phyloP scores from a whole-genome alignment of 2,888 invertebrate species.

The Pachliopta kotzebuea region DNA sequence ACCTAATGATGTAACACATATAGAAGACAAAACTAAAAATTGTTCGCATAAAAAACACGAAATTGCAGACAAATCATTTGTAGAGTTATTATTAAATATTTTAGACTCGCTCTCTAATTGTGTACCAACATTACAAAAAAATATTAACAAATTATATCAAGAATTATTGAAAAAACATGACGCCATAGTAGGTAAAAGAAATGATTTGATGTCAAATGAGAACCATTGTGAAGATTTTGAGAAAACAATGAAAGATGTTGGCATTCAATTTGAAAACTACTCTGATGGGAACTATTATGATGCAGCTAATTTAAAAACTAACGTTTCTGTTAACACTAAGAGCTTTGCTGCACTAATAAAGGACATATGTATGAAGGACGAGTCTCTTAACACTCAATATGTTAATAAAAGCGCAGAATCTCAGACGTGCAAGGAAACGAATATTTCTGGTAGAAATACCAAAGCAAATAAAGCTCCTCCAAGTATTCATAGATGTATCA shows the following conservation, averaged over 20 bases:
- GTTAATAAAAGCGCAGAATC: constrained; percentile 5
- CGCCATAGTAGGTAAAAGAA: constrained; percentile 40
- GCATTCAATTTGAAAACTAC: constrained; percentile 7
- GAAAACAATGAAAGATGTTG: constrained; percentile 23
- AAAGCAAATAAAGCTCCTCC: constrained; percentile 41
- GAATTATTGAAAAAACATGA: constrained; percentile 56
- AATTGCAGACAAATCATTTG: constrained; percentile 61
- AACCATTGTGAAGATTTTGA: constrained; percentile 1
- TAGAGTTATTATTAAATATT: constrained; percentile 54
- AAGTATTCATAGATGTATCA: constrained; percentile 37
- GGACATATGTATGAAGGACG: neutral
- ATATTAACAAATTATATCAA: constrained; percentile 52
- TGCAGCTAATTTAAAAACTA: neutral
- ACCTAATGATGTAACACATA: neutral
- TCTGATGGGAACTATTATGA: neutral
- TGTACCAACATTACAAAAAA: constrained; percentile 52
- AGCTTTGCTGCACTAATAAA: constrained; percentile 13
- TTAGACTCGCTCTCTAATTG: constrained; percentile 30
- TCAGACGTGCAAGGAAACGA: neutral
- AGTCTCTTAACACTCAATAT: constrained; percentile 5
- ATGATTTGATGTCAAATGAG: constrained; percentile 25
- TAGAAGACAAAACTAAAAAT: neutral
- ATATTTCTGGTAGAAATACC: constrained; percentile 11
- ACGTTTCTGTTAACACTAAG: constrained; percentile 17
- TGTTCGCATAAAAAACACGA: constrained; percentile 43